A percentile compares a stretch with the other conserved stretches of the same genome.
phyloP scores from a whole-genome alignment of 2,113 vertebrate species.

The Chlorodrepanis virens region DNA sequence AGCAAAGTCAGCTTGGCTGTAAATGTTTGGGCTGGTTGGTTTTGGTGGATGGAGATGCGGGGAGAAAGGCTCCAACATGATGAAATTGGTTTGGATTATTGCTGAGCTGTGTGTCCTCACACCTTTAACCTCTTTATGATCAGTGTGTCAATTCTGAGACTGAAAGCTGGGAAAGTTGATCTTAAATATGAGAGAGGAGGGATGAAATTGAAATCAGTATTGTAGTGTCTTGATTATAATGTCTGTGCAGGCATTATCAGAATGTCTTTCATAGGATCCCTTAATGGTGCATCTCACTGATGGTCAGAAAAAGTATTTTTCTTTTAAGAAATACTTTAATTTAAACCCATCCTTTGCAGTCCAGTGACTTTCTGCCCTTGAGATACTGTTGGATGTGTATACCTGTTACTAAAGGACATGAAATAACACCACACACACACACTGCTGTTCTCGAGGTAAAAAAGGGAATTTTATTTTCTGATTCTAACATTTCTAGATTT shows the following conservation, averaged over 20 bases:
- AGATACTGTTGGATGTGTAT: fast-evolving
- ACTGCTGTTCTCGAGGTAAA: too few relatives aligned
- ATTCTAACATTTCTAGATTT: too few relatives aligned
- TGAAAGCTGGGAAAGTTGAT: neutral
- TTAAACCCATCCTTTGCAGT: neutral
- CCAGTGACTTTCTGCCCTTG: neutral
- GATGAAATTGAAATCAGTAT: neutral
- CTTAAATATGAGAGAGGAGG: neutral
- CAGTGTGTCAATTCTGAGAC: neutral
- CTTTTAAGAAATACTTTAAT: neutral
- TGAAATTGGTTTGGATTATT: neutral
- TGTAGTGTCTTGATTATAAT: neutral
- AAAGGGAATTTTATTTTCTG: too few relatives aligned
- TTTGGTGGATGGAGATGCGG: neutral
- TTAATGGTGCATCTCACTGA: neutral
- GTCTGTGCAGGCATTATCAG: neutral
- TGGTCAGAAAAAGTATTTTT: neutral
- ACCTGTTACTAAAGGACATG: too few relatives aligned
- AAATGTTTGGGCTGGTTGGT: fast-evolving
- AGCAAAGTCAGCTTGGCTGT: neutral
- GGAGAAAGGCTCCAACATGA: neutral
- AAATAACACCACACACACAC: too few relatives aligned
- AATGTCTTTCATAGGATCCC: neutral
- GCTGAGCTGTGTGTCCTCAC: neutral
- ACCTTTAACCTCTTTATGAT: neutral